Evolutionary conservation across 2,797 vertebrate species (phyloP), one percentile per base, ranked within the genome.

Genomic region (Alosa sapidissima): DNA sequence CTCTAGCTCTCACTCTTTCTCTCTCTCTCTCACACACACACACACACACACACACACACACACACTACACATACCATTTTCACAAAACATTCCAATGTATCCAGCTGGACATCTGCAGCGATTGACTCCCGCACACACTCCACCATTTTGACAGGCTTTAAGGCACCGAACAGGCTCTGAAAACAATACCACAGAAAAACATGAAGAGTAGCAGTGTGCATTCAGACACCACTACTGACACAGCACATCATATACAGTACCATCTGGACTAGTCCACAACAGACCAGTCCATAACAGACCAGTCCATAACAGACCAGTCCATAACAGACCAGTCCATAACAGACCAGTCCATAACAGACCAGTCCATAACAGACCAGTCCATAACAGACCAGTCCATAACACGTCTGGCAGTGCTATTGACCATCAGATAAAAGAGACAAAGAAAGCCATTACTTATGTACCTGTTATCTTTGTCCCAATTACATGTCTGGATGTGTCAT

Each of bases 141-240:
- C 96, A 7, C 91, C 88, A 2, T 95, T 96, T 83, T 89, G 90
- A 90, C 96, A 96, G 0, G 90, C 87, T 78, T 89, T 93, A n/a
- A 91, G 92, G 91, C 96, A 96, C 54, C 87, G 88, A 45, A 96
- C 86, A 1, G 95, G 94, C 87, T 96, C 96, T 96, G 89, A 86
- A 19, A 81, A 2, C 54, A 0, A 82, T 0, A 75, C 28, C 7
- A 49, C 33, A 81, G 5, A 78, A 9, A 86, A 16, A 19, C 45
- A 81, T 14, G 3, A 41, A 54, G 6, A 24, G 58, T 24, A 24
- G n/a, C n/a, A 45, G 52, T 45, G 5, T 55, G 81, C 83, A 87
- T 47, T 51, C 21, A 87, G 9, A 47, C 13, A 45, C 58, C 6
- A 24, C 6, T 21, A 81, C 62, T 81, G 5, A 49, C 21, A 83